Conservation (phyloP, 2,113 vertebrate species). For the Ondatra zibethicus region DNA sequence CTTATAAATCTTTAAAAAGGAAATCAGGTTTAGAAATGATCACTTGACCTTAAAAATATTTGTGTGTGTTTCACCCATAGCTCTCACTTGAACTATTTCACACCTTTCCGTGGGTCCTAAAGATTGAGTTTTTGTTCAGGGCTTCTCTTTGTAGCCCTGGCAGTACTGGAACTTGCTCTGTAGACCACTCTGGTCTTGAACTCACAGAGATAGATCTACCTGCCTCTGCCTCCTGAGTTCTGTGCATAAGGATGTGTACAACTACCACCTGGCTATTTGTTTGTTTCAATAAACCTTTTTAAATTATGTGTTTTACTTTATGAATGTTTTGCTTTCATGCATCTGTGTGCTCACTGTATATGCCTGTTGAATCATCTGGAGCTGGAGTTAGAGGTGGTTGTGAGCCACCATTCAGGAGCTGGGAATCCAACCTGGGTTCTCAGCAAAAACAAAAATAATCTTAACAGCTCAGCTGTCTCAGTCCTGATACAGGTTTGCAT, state of each 20-base stretch:
- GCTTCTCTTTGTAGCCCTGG: not conserved
- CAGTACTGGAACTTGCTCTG: too few relatives aligned
- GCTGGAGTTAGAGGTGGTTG: not conserved
- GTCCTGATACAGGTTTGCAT: not conserved
- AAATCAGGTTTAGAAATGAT: constrained; percentile 27
- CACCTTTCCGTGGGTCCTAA: not conserved
- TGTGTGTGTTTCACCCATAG: not conserved
- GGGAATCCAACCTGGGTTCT: not conserved
- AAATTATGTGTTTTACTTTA: not conserved
- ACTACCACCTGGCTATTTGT: not conserved
- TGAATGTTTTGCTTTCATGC: not conserved
- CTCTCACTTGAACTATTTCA: not conserved
- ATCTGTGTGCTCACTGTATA: not conserved
- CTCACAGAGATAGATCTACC: not conserved
- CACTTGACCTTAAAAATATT: constrained; percentile 16
- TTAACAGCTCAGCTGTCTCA: not conserved
- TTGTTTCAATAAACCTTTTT: not conserved
- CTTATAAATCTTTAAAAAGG: constrained; percentile 31
- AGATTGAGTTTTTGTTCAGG: not conserved
- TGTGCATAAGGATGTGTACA: not conserved
- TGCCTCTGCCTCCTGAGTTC: not conserved
- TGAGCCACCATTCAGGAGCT: not conserved
- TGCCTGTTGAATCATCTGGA: not conserved
- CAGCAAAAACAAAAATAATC: not conserved
- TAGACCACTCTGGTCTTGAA: not conserved